These are phyloP conservation scores for Hypanus sabinus DNA, from an alignment of 2,113 vertebrate genomes.

Conservation along the genomic window DNA sequence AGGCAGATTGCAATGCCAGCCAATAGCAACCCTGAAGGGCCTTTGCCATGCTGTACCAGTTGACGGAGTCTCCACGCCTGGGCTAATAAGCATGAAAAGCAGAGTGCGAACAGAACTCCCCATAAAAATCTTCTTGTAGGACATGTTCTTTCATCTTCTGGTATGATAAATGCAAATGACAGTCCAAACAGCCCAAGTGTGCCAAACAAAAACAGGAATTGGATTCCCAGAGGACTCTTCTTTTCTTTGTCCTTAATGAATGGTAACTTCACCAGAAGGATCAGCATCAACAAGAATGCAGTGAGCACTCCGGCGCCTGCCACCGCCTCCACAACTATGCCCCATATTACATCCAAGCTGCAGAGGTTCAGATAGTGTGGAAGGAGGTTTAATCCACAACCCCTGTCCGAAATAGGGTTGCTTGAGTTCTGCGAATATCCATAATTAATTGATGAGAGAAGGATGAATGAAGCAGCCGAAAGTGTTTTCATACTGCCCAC, in stretches of 20 bases:
- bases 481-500: conserved; percentile 62
- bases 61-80: conserved; percentile 77
- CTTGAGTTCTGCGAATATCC: conserved; percentile 61
- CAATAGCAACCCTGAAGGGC: conserved; percentile 77
- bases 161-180: conserved; percentile 86
- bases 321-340: conserved; percentile 78
- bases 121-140: conserved; percentile 76
- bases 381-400: conserved; percentile 77
- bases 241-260: conserved; percentile 84
- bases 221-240: conserved; percentile 72
- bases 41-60: conserved; percentile 72
- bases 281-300: conserved; percentile 69
- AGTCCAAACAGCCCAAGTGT: conserved; percentile 81
- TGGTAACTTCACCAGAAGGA: conserved; percentile 77
- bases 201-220: conserved; percentile 82
- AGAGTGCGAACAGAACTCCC: conserved; percentile 82
- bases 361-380: conserved; percentile 83
- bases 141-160: conserved; percentile 77
- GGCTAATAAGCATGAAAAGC: conserved; percentile 85
- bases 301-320: conserved; percentile 75
- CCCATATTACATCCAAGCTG: conserved; percentile 90
- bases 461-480: conserved; percentile 59
- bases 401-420: conserved; percentile 55
- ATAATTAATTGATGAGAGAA: conserved; percentile 62
- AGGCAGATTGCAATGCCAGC: conserved; percentile 70